These are phyloP conservation scores for Siderastrea siderea DNA, from an alignment of 92 coral and sea anemone species.

Conservation along the genomic window DNA sequence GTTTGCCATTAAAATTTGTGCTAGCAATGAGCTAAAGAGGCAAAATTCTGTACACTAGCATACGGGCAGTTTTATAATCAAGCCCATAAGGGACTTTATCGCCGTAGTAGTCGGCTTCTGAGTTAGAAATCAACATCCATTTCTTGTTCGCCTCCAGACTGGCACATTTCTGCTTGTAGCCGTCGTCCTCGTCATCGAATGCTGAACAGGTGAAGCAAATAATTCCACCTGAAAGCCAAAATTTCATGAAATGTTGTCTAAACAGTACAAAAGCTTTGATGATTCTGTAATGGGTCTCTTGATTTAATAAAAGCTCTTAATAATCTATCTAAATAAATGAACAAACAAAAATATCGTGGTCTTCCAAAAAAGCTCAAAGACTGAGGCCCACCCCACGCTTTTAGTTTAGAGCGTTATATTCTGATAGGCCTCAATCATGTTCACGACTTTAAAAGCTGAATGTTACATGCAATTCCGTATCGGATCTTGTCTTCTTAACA, in stretches of 20 bases:
- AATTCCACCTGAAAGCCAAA: neutral
- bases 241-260: neutral
- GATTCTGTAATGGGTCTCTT: neutral
- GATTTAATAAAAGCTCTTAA: neutral
- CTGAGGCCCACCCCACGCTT: too few species aligned
- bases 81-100: neutral
- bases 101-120: neutral
- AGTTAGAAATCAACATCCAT: neutral
- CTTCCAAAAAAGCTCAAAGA: too few species aligned
- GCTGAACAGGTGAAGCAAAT: slow-evolving; percentile 11
- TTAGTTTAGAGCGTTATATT: too few species aligned
- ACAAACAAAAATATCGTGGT: too few species aligned
- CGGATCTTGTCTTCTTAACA: too few species aligned
- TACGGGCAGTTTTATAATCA: neutral
- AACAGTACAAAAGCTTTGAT: neutral
- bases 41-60: neutral
- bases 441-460: too few species aligned
- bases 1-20: neutral
- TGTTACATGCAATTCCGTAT: too few species aligned
- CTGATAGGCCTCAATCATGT: too few species aligned
- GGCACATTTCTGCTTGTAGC: neutral
- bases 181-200: neutral
- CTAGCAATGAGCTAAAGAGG: too few species aligned
- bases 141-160: neutral
- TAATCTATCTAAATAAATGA: too few species aligned